phyloP scores from a whole-genome alignment of 2,113 vertebrate species.

The Boulengeromyrus knoepffleri region DNA sequence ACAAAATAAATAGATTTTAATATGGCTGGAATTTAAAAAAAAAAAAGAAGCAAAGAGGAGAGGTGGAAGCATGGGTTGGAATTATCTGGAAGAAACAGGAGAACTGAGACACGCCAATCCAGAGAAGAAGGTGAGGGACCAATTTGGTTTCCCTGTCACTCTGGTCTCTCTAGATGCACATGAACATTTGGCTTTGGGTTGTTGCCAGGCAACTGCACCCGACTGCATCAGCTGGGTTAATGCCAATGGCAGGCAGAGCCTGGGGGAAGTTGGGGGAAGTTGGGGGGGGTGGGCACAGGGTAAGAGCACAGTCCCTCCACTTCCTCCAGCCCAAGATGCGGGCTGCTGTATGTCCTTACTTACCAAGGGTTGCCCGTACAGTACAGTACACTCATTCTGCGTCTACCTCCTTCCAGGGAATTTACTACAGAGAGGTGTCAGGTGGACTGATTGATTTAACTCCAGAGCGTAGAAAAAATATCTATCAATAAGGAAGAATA shows the following conservation, averaged over 20 bases:
- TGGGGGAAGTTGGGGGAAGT: not conserved
- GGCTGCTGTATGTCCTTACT: not conserved
- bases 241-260: not conserved
- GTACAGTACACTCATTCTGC: not conserved
- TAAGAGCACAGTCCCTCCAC: not conserved
- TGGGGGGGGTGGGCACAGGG: too few relatives aligned
- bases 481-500: not conserved
- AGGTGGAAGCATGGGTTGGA: not conserved
- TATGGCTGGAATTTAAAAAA: not conserved
- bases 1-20: not conserved
- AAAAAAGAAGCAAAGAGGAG: not conserved
- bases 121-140: not conserved
- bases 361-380: not conserved
- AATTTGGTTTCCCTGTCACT: not conserved
- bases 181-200: slow-evolving; percentile 48
- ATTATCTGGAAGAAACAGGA: not conserved
- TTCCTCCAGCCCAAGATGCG: not conserved
- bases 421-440: not conserved
- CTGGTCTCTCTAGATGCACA: slow-evolving; percentile 29
- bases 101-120: not conserved
- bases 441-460: not conserved
- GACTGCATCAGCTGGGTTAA: not conserved
- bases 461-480: not conserved
- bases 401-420: not conserved
- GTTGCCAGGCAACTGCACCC: slow-evolving; percentile 64